Evolutionary conservation across 2,113 vertebrate genomes (phyloP), one percentile per base, ranked within the genome.

Genomic region (Malurus elegans): DNA sequence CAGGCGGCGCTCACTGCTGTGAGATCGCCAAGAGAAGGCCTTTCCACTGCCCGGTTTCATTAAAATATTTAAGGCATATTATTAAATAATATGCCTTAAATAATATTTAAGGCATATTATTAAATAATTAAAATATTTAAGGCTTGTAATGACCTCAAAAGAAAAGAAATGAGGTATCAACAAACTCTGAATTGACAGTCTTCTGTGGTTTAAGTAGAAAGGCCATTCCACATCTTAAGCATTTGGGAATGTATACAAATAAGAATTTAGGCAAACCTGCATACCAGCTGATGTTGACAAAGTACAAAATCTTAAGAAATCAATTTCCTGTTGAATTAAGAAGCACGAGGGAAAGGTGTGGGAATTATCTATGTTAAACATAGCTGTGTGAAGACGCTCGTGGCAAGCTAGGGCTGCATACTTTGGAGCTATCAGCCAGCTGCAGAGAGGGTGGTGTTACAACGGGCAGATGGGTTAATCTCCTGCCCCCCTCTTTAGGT

Each of bases 1-100:
- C 13, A 3, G 0, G 24, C 3, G 0, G 28, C 3, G 17, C 36
- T 40, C 10, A 1, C 9, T 1, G 28, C 23, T 24, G 14, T 56
- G n/a, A 42, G 40, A 23, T 32, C 18, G 17, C 23, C 36, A 45
- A n/a, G n/a, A 50, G 29, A 51, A 75, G 28, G 24, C 29, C 51
- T 87, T 87, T 70, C 42, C 32, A 6, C 44, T 62, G 44, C 24
- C 20, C 1, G 0, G 9, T 47, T 23, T 7, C 17, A 5, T 72
- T 51, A 36, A 69, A 48, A 53, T 79, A 24, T 31, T 47, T 57
- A 40, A 42, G 42, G 13, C 6, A 1, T 44, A 6, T 57, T 83
- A 24, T 14, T 25, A n/a, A n/a, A n/a, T n/a, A n/a, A n/a, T n/a
- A n/a, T n/a, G n/a, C n/a, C n/a, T n/a, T n/a, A n/a, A n/a, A n/a